A percentile compares a stretch with the other conserved stretches of the same genome.
These are phyloP conservation scores for Cephus nigrinus DNA, from an alignment of 2,888 invertebrate genomes.

Conservation along the genomic window DNA sequence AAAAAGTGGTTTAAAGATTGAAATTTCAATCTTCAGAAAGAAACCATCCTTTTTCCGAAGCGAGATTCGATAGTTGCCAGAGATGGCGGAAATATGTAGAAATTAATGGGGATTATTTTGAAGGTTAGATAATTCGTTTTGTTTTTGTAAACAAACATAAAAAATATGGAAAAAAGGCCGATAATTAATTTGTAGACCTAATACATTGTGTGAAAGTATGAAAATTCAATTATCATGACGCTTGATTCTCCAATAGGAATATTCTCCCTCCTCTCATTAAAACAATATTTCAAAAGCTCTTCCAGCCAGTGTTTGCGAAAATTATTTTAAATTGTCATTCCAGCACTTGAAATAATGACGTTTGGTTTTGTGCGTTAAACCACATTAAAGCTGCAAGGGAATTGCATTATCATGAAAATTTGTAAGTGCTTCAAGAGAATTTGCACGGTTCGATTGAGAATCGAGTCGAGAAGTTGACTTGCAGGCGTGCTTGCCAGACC, in stretches of 20 bases:
- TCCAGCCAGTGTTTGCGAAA: neutral
- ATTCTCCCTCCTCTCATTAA: neutral
- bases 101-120: too few relatives aligned
- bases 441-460: constrained; percentile 23
- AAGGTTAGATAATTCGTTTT: too few relatives aligned
- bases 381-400: constrained; percentile 39
- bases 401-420: constrained; percentile 38
- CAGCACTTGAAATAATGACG: neutral
- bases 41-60: too few relatives aligned
- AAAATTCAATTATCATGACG: neutral
- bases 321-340: neutral
- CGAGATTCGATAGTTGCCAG: too few relatives aligned
- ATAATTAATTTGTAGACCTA: too few relatives aligned
- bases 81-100: too few relatives aligned
- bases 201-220: neutral
- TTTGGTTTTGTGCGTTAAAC: constrained; percentile 22
- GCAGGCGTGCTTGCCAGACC: constrained; percentile 44
- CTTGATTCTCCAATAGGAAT: neutral
- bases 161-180: too few relatives aligned
- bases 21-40: too few relatives aligned
- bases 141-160: too few relatives aligned
- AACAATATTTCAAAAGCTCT: neutral
- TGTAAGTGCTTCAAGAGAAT: constrained; percentile 42
- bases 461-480: neutral
- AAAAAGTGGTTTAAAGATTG: too few relatives aligned